Evolutionary conservation across 2,888 invertebrate genomes (phyloP), one percentile per base, ranked within the genome.

Genomic region (Drosophila kanekoi): DNA sequence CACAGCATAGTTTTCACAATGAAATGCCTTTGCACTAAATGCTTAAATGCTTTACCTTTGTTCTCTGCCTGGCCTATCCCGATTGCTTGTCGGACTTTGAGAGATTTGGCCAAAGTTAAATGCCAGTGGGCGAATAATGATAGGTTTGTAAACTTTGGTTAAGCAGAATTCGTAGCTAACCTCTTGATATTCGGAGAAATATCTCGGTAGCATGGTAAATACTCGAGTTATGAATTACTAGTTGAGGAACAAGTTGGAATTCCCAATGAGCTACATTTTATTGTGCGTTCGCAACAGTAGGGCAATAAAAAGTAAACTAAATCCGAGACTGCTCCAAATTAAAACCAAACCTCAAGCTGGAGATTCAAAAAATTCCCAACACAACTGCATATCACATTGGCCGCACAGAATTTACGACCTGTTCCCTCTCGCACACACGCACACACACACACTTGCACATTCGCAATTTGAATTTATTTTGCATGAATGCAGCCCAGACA

Each of bases 1-100:
- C 57, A 57, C 59, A 49, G 71, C 77, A 73, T 59, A 70, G 72
- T 63, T 70, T 66, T 48, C 63, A 61, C 72, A 61, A 74, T 61
- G 52, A 65, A 75, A 66, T 73, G 48, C 56, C 35, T 20, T 28
- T 51, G 54, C 49, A 51, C 28, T 62, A 40, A 61, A 56, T 57
- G 62, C 53, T 64, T 69, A 66, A 72, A 76, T 67, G 63, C 59
- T 45, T 56, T 63, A 48, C 66, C 47, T 43, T 40, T 23, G 57
- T 14, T 20, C 1, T 5, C 37, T 37, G 8, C 8, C 23, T 23
- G 23, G 6, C 23, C 54, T 61, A 48, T 14, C 35, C 48, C 60
- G 73, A 73, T 73, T 74, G 54, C 60, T 75, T 70, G 59, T 44
- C 60, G 41, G 33, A 43, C 47, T 13, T 37, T 9, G 20, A 9